Conservation (phyloP, 2,888 invertebrate species). For the Blastobasis adustella region DNA sequence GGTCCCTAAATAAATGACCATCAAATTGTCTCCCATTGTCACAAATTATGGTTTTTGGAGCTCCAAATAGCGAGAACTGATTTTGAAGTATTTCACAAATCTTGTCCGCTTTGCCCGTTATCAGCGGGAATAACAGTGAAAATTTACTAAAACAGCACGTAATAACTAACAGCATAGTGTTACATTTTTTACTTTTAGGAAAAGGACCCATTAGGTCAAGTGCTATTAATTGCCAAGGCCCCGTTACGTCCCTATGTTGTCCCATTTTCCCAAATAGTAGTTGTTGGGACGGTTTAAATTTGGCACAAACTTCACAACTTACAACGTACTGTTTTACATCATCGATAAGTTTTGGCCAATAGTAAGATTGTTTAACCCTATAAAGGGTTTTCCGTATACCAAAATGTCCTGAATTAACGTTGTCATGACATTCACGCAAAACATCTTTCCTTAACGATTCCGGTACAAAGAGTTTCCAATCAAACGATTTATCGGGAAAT, state of each 20-base stretch:
- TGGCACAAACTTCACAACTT: conserved; percentile 10
- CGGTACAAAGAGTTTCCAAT: conserved; percentile 9
- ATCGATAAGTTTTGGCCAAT: conserved; percentile 6
- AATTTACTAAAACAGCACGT: conserved; percentile 11
- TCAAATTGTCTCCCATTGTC: conserved; percentile 17
- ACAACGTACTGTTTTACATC: conserved; percentile 7
- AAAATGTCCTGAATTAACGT: no score
- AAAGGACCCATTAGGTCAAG: conserved; percentile 13
- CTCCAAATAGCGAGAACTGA: no score
- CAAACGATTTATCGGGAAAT: conserved; percentile 6
- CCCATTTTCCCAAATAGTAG: conserved; percentile 8
- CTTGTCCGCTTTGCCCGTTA: no score
- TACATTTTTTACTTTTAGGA: conserved; percentile 4
- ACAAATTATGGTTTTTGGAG: no score
- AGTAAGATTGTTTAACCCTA: conserved; percentile 6
- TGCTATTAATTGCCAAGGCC: no score
- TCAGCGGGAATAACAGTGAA: conserved; percentile 3
- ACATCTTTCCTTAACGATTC: conserved; percentile 1
- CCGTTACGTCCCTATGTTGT: conserved; percentile 4
- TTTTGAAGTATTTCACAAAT: no score
- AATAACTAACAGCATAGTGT: conserved; percentile 9
- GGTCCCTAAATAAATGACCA: conserved; percentile 9
- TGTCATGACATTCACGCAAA: conserved; percentile 9
- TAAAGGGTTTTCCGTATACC: no score
- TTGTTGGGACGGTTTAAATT: conserved; percentile 5